Base-by-base conservation (phyloP, 2,888 invertebrate species). In the Campaea margaritaria region DNA sequence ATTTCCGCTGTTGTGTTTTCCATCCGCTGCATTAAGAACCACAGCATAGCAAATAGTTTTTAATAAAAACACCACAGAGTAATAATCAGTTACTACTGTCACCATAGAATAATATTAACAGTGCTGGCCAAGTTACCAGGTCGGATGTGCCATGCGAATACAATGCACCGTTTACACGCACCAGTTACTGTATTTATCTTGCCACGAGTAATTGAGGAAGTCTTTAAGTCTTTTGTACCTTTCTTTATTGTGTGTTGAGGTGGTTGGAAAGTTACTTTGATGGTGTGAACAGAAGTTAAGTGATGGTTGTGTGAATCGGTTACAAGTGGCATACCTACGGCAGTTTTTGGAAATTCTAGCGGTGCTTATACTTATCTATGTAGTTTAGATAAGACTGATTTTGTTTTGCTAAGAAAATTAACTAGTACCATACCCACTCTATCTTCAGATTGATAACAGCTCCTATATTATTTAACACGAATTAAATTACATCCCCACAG, bases 141-240 rank as follows among this genome's bases (percentile, higher is more conserved):
- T 44, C 38, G 60, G 54, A 49, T 50, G 56, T 50, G 56, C 41
- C 52, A 41, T 31, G 31, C 1, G 15, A 28, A n/a, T 43, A 65
- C 70, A 70, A 69, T 67, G 64, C 44, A 45, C 13, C 39, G 58
- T 65, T 69, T 67, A 65, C 75, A 73, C 75, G 75, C 70, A 72
- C 74, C 70, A 65, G 54, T 70, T 68, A 75, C 73, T 80, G 76
- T 86, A 80, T 86, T 85, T 87, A 82, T 78, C 79, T 83, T 79
- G 70, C 13, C 60, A 42, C 76, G 69, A 72, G 72, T 88, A 88
- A 89, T 90, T 88, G 88, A 87, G 89, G 89, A 90, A 89, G 86
- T 83, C 77, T 86, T 87, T 85, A 83, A 72, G 71, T 72, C 69
- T 58, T 76, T 79, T 81, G 79, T 81, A 71, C 59, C 62, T 68